Conservation (phyloP, 2,888 invertebrate species). For the Galerucella pusilla region DNA sequence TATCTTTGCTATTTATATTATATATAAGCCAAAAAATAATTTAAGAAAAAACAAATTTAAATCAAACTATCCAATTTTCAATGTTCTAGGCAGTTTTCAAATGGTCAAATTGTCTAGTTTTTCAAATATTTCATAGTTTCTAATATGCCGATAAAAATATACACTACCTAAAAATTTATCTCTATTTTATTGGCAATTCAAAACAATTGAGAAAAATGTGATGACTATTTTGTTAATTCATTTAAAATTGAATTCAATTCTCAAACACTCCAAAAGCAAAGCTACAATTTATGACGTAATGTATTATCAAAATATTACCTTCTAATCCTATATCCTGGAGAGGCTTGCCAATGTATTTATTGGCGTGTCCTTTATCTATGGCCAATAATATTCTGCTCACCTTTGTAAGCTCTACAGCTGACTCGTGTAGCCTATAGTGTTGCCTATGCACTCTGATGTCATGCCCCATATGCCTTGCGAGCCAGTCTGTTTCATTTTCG, state of each 20-base stretch:
- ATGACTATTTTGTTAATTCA: no score
- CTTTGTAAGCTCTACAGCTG: conserved; percentile 50
- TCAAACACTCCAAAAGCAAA: neutral
- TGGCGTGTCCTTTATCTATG: conserved; percentile 47
- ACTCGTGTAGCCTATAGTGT: conserved; percentile 52
- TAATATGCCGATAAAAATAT: no score
- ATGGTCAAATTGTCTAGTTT: no score
- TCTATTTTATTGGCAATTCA: no score
- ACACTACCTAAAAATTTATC: no score
- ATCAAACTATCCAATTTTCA: no score
- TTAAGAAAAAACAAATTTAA: no score
- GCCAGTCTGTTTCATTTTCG: conserved; percentile 51
- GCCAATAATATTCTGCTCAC: conserved; percentile 48
- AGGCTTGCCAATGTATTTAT: conserved; percentile 37
- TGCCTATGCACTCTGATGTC: conserved; percentile 49
- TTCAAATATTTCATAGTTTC: no score
- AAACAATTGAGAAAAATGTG: no score
- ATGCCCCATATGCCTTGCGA: conserved; percentile 51
- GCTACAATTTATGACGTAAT: neutral
- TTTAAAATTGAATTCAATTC: neutral
- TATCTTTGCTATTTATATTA: no score
- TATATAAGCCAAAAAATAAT: no score
- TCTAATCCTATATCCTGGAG: conserved; percentile 35
- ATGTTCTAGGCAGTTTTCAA: no score
- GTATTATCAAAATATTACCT: neutral